Conservation (phyloP, 1,140 invertebrate species). For the Orchestia grillus region DNA sequence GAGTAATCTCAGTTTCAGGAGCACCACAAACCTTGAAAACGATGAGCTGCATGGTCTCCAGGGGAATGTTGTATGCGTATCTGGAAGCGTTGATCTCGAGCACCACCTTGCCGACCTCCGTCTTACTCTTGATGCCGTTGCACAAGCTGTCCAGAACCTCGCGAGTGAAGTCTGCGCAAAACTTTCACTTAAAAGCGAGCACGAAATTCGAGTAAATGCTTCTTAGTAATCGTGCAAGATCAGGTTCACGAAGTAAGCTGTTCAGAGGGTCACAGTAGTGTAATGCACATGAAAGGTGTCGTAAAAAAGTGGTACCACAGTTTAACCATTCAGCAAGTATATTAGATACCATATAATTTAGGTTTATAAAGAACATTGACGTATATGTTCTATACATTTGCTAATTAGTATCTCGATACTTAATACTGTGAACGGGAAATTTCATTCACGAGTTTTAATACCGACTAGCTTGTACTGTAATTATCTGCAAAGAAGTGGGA, state of each 20-base stretch:
- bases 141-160: constrained; percentile 42
- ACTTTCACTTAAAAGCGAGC: not conserved
- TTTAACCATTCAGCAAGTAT: too few species aligned
- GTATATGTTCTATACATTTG: too few species aligned
- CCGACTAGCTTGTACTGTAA: too few species aligned
- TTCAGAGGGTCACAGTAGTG: not conserved
- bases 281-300: too few species aligned
- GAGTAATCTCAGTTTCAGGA: not conserved
- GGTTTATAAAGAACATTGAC: too few species aligned
- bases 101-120: constrained; percentile 11
- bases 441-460: too few species aligned
- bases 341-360: too few species aligned
- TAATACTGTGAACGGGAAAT: too few species aligned
- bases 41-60: constrained; percentile 28
- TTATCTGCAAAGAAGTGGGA: too few species aligned
- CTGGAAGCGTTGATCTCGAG: constrained; percentile 34
- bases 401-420: too few species aligned
- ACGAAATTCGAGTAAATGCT: not conserved
- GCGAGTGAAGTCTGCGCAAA: not conserved
- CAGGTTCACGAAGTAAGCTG: not conserved
- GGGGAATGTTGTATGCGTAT: constrained; percentile 37
- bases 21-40: not conserved
- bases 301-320: too few species aligned
- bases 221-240: not conserved
- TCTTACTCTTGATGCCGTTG: constrained; percentile 27